phyloP scores from a whole-genome alignment of 2,888 invertebrate genomes.

The Chaetoderma sp. region DNA sequence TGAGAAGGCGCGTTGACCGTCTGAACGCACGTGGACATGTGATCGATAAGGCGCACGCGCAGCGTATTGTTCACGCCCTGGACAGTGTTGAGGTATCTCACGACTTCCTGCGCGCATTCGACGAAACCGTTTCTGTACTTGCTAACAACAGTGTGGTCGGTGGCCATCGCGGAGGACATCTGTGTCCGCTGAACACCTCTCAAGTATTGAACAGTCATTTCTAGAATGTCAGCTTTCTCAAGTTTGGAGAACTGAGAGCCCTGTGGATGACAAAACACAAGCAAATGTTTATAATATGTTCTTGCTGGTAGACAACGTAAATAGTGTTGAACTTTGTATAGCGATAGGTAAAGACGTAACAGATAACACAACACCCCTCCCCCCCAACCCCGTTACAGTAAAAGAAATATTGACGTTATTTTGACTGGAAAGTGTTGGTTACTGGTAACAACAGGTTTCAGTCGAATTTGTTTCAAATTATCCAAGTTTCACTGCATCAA shows the following conservation, averaged over 20 bases:
- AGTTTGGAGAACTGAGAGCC: slow-evolving; percentile 25
- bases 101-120: slow-evolving; percentile 64
- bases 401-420: no score
- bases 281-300: no score
- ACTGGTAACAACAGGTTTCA: no score
- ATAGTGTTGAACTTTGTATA: no score
- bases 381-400: no score
- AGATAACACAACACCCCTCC: no score
- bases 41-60: slow-evolving; percentile 52
- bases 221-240: slow-evolving; percentile 31
- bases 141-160: slow-evolving; percentile 46
- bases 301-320: no score
- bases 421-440: no score
- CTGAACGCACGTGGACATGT: slow-evolving; percentile 53
- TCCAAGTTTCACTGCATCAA: no score
- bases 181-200: slow-evolving; percentile 31
- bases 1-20: neutral
- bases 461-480: no score
- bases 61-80: slow-evolving; percentile 53
- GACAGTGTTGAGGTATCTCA: slow-evolving; percentile 55
- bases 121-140: slow-evolving; percentile 61
- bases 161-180: slow-evolving; percentile 41
- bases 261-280: slow-evolving; percentile 13
- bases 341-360: no score
- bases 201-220: slow-evolving; percentile 25